Percentiles rank a stretch among this genome's conserved stretches.
Evolutionary conservation across 2,113 vertebrate genomes (phyloP).

Genomic region (Ceyx melanurus): DNA sequence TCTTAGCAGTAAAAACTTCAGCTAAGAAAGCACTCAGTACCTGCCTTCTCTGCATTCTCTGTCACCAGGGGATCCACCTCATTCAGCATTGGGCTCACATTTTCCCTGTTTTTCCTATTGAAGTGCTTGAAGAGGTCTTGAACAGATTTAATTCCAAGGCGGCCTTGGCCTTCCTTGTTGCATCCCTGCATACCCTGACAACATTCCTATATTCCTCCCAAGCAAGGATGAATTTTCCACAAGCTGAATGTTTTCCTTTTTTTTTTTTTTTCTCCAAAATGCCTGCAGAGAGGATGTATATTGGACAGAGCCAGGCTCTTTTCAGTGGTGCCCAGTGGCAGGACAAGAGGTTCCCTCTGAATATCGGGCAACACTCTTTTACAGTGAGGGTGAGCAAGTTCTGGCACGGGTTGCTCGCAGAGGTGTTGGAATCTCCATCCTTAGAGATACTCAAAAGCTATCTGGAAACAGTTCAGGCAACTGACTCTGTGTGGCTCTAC

Average conservation of each 20-base stretch:
- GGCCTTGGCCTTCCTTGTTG: not conserved
- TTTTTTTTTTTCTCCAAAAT: no score
- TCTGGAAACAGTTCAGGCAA: not conserved
- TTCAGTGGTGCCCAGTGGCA: not conserved
- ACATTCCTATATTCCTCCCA: not conserved
- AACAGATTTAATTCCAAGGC: not conserved
- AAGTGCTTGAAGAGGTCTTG: not conserved
- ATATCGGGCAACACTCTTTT: fast-evolving
- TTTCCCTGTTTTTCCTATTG: not conserved
- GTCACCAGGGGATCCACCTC: not conserved
- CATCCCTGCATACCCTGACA: not conserved
- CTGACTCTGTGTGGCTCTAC: not conserved
- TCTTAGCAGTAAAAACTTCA: not conserved
- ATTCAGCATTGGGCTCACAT: not conserved
- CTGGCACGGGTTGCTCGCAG: not conserved
- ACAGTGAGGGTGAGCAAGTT: not conserved
- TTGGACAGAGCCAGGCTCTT: not conserved
- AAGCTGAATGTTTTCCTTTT: no score
- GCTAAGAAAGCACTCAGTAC: not conserved
- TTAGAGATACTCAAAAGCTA: not conserved
- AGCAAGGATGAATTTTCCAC: no score
- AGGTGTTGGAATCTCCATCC: not conserved
- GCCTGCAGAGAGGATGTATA: not conserved
- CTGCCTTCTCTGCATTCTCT: not conserved
- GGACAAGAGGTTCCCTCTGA: not conserved